Conservation (phyloP, 2,888 invertebrate genomes). For the Cataglyphis albicans region DNA sequence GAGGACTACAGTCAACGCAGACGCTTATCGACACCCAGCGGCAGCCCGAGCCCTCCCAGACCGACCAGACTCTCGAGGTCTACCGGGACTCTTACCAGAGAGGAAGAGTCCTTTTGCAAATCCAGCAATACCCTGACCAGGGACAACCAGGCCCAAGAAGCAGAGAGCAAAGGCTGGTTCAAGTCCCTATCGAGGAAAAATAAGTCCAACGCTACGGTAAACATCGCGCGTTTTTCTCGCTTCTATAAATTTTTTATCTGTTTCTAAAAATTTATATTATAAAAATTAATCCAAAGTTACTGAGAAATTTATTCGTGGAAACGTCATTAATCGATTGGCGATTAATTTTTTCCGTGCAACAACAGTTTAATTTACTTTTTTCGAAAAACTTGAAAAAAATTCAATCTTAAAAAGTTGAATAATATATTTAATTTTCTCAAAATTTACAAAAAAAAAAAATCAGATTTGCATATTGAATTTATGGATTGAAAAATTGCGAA, state of each 20-base stretch:
- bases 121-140: constrained; percentile 85
- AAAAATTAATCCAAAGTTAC: neutral
- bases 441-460: neutral
- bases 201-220: constrained; percentile 87
- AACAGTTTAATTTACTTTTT: neutral
- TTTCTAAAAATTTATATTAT: neutral
- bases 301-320: neutral
- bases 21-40: constrained; percentile 92
- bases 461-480: neutral
- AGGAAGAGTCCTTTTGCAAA: constrained; percentile 85
- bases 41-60: constrained; percentile 89
- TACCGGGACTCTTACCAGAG: constrained; percentile 83
- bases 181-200: constrained; percentile 92
- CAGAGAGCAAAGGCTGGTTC: constrained; percentile 90
- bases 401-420: neutral
- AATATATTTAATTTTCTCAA: neutral
- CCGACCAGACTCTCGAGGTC: constrained; percentile 87
- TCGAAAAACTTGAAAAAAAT: neutral
- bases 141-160: constrained; percentile 86
- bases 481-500: neutral
- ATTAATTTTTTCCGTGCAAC: neutral
- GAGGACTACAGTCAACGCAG: constrained; percentile 91
- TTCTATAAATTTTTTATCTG: neutral
- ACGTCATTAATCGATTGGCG: neutral
- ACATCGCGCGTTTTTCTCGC: neutral